Percentiles rank a stretch among this genome's conserved stretches.
These are phyloP conservation scores for Aplocera efformata DNA, from an alignment of 2,888 invertebrate genomes.

Conservation along the genomic window DNA sequence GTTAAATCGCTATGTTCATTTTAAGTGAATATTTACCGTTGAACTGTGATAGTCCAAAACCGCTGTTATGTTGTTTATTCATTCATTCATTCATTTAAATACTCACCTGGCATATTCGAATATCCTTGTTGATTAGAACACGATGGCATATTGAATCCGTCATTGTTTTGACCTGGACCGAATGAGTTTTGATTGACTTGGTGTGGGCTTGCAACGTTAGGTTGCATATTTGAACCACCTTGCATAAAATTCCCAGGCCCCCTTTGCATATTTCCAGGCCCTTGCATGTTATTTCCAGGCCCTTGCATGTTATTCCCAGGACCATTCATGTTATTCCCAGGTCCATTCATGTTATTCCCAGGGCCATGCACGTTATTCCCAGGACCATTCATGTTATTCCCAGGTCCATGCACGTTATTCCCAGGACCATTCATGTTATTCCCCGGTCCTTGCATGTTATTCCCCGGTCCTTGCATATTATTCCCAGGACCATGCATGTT, in stretches of 20 bases:
- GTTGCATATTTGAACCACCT: constrained; percentile 5
- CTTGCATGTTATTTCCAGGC: not conserved
- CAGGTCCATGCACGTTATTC: not conserved
- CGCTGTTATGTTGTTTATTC: constrained; percentile 1
- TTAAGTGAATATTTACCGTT: constrained; percentile 5
- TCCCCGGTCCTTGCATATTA: not conserved
- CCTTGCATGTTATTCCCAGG: no score
- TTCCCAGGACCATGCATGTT: not conserved
- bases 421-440: not conserved
- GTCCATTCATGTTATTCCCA: not conserved
- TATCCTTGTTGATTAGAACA: no score
- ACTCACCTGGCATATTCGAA: no score
- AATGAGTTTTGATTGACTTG: not conserved
- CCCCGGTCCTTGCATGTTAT: not conserved
- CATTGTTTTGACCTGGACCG: not conserved
- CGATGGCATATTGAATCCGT: not conserved
- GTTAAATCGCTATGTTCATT: no score
- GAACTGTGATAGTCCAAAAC: constrained; percentile 1
- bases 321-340: no score
- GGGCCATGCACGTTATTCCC: not conserved
- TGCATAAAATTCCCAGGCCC: constrained; percentile 4
- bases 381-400: not conserved
- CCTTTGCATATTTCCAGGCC: constrained; percentile 6
- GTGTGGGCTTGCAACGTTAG: no score
- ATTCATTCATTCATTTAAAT: no score